These are phyloP conservation scores for Nematopogon swammerdamellus DNA, from an alignment of 2,888 invertebrate genomes.

Conservation along the genomic window DNA sequence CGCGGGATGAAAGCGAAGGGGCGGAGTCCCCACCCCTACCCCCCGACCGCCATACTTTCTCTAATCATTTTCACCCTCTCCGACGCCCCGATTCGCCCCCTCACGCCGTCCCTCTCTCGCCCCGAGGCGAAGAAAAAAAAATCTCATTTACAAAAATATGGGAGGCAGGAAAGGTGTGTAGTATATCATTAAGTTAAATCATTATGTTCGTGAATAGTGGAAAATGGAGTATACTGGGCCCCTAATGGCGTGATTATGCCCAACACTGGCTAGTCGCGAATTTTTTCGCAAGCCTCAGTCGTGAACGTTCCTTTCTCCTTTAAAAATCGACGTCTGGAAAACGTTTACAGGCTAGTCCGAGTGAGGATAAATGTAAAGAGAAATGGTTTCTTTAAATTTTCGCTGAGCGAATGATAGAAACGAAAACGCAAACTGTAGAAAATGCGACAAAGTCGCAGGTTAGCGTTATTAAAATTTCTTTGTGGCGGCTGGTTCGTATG, in stretches of 20 bases:
- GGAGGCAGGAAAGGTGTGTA: conserved; percentile 31
- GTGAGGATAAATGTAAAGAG: no score
- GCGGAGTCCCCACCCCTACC: background rate
- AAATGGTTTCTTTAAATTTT: no score
- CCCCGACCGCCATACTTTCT: background rate
- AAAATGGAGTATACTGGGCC: background rate
- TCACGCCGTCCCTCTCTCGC: conserved; percentile 17
- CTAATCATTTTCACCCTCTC: background rate
- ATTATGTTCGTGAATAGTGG: conserved; percentile 23
- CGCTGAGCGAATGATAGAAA: no score
- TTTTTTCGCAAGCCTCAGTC: no score
- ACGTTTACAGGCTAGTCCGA: no score
- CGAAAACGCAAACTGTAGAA: no score
- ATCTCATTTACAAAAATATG: conserved; percentile 33
- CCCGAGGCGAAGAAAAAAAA: conserved; percentile 30
- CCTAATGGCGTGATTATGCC: background rate
- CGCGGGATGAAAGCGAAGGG: background rate
- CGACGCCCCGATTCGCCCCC: background rate
- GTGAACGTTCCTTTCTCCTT: no score
- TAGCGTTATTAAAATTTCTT: no score
- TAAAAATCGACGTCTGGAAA: no score
- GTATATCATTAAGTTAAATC: conserved; percentile 53
- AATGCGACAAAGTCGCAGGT: no score
- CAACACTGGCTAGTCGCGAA: no score
- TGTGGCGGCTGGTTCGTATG: no score